phyloP scores from a whole-genome alignment of 2,113 vertebrate species.

The Cisticola juncidis region DNA sequence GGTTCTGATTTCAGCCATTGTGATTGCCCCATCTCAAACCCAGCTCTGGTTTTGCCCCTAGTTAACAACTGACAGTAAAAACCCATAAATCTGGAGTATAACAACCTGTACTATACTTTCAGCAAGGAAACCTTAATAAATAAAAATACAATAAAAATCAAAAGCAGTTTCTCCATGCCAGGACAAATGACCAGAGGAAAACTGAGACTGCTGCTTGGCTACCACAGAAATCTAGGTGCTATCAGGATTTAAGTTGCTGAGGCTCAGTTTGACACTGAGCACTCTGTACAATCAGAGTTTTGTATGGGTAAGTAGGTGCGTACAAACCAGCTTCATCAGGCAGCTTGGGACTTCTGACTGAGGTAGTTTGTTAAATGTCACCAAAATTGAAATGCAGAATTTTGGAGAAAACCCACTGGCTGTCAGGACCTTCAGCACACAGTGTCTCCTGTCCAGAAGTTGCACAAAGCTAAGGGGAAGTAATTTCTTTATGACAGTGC shows the following conservation, averaged over 20 bases:
- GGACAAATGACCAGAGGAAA: background rate
- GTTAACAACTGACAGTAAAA: background rate
- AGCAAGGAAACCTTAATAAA: background rate
- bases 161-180: background rate
- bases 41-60: background rate
- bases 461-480: background rate
- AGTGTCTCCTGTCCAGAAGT: background rate
- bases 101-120: background rate
- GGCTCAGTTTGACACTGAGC: background rate
- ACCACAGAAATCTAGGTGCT: background rate
- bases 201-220: background rate
- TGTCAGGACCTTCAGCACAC: background rate
- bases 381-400: background rate
- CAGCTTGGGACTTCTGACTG: background rate
- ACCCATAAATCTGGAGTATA: background rate
- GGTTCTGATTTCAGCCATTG: background rate
- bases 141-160: background rate
- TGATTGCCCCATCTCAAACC: background rate
- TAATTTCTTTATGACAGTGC: conserved; percentile 1
- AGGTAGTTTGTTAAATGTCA: background rate
- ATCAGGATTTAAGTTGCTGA: background rate
- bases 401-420: background rate
- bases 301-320: background rate
- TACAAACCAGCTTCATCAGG: background rate
- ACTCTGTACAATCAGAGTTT: background rate